Base-by-base conservation (phyloP, 2,113 vertebrate genomes). In the Brachypteracias leptosomus region DNA sequence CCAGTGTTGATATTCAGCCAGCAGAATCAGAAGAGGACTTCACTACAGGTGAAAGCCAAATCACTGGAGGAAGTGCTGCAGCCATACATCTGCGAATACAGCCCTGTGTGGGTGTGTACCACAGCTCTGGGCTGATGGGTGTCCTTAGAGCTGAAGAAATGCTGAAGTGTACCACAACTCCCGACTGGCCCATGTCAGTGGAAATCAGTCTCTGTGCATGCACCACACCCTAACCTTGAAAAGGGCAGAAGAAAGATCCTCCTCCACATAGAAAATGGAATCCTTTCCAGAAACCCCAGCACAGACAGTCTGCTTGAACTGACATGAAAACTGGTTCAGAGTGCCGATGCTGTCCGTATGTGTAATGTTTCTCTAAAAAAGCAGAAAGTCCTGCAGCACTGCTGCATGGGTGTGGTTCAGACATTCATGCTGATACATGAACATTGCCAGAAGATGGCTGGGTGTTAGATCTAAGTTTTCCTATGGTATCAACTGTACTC, bases 111-210 rank as follows among this genome's bases (percentile, higher is more conserved):
- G 17, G 16, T 16, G 5, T 2, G 0, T 76, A 26, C n/a, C 18
- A 47, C 29, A 51, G 33, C 40, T 47, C 51, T 21, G 6, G 25
- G 20, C 8, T 85, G 55, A 29, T 0, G 4, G 13, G 8, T 42
- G 22, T 47, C 10, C 40, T 61, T 55, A 35, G 14, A 35, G 51
- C 36, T 54, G 42, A 15, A 72, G 38, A 62, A 84, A 76, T 4
- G 11, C 13, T 33, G 17, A 36, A 25, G 3, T 8, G 15, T 49
- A 11, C 15, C 21, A 57, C 6, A 3, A 4, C 7, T 75, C 19
- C 25, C 6, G 6, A 5, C 0, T 1, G 18, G 10, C 25, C 21
- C 1, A 0, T 19, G 8, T 76, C 36, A 38, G 6, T 35, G 36
- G 17, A 72, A 81, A 76, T 33, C 42, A 28, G 13, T 6, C 17